phyloP scores from a whole-genome alignment of 2,888 invertebrate species.

The Liposcelis brunnea region DNA sequence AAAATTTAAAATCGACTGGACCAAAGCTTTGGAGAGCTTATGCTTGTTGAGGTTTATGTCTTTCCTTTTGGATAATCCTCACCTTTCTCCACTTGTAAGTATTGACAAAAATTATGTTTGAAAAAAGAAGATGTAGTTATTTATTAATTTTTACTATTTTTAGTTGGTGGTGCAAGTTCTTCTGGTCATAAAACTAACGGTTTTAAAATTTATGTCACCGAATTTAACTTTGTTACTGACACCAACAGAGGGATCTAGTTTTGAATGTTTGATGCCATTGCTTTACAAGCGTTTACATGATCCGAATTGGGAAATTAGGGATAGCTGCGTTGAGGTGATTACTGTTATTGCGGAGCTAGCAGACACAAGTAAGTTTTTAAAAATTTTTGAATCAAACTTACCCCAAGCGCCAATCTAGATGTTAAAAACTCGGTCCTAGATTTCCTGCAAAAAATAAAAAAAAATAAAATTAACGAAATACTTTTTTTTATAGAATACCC shows the following conservation, averaged over 20 bases:
- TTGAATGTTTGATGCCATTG: conserved; percentile 46
- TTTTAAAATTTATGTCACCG: conserved; percentile 59
- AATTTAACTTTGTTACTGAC: conserved; percentile 57
- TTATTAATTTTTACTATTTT: conserved; percentile 18
- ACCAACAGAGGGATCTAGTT: conserved; percentile 38
- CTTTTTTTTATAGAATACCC: conserved; percentile 45
- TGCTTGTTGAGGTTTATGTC: background rate
- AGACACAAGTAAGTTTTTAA: conserved; percentile 41
- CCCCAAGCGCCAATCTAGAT: background rate
- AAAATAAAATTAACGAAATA: background rate
- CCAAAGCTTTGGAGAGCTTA: background rate
- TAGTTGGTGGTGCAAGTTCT: conserved; percentile 53
- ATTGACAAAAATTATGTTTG: background rate
- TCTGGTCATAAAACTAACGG: conserved; percentile 47
- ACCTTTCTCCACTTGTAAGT: conserved; percentile 1
- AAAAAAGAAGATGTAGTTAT: background rate
- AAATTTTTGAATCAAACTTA: conserved; percentile 1
- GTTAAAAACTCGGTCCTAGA: too few species aligned
- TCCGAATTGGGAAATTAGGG: conserved; percentile 59
- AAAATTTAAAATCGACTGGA: background rate
- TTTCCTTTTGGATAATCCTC: background rate
- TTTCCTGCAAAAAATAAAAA: conserved; percentile 8
- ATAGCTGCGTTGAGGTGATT: conserved; percentile 55
- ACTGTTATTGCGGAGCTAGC: conserved; percentile 51
- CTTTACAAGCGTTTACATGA: conserved; percentile 53